Base-by-base conservation (phyloP, 2,797 vertebrate genomes). In the Novumbra hubbsi region DNA sequence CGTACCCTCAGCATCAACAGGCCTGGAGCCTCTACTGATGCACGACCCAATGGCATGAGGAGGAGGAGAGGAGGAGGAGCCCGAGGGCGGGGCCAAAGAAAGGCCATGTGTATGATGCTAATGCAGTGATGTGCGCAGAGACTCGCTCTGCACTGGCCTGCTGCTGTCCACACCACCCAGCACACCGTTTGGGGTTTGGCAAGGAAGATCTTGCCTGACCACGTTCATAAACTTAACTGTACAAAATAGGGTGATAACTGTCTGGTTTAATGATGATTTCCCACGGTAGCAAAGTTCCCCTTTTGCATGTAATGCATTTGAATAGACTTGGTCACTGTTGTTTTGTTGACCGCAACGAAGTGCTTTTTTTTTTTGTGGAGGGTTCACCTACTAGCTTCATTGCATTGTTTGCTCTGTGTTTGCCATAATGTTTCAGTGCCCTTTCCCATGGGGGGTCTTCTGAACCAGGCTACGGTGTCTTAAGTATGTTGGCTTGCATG, bases 21-120 rank as follows among this genome's bases (percentile, higher is more conserved):
- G 83, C 82, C 71, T 96, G 96, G 96, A 97, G 95, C 92, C 95
- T 98, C 83, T 93, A 91, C 80, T 92, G 74, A 89, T 6, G 52
- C 45, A 14, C 5, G 65, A 48, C 9, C n/a, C 28, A 8, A 62
- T 27, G 69, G 21, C 45, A 63, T 52, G 73, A 52, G 21, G 7
- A 24, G 66, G 15, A 27, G 41, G 21, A 30, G 28, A 45, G 3
- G 38, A 34, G 14, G 11, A n/a, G 64, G 77, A 74, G 79, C 76
- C 30, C n/a, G 69, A n/a, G 30, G 4, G 74, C 70, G 28, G 81
- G 52, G 57, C 49, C 28, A 72, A 71, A 14, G 76, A 76, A 79
- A 76, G 72, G 81, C 62, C 75, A 72, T 1, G 77, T 80, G 79
- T 15, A 57, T 34, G 34, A 49, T 64, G 4, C 41, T 60, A 45